phyloP scores from a whole-genome alignment of 2,888 invertebrate genomes.

The Lymantria monacha region DNA sequence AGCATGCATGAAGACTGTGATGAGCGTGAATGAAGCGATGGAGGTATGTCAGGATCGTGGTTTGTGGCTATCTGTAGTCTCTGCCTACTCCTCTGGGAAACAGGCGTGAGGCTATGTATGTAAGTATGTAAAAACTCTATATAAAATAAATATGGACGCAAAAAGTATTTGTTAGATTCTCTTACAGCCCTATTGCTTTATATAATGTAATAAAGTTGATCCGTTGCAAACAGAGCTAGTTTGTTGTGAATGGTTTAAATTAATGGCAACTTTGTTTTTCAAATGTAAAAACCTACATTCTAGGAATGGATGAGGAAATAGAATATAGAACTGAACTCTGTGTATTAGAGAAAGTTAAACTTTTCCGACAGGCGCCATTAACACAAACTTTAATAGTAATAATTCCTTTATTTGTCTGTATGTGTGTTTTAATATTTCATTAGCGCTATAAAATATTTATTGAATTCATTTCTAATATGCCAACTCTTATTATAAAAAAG shows the following conservation, averaged over 20 bases:
- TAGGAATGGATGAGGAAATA: slow-evolving; percentile 2
- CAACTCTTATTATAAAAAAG: too few species aligned
- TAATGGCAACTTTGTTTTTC: slow-evolving; percentile 5
- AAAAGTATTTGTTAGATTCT: background rate
- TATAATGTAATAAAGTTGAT: slow-evolving; percentile 1
- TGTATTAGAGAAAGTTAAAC: background rate
- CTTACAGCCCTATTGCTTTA: background rate
- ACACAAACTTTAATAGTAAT: background rate
- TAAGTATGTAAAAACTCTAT: too few species aligned
- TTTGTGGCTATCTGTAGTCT: too few species aligned
- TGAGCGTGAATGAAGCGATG: too few species aligned
- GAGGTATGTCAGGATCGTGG: too few species aligned
- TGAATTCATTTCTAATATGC: too few species aligned
- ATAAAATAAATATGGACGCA: background rate
- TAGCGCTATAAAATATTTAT: too few species aligned
- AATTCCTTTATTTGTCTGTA: background rate
- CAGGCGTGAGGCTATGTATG: too few species aligned
- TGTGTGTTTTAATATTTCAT: too few species aligned
- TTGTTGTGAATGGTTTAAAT: slow-evolving; percentile 5
- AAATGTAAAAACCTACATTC: slow-evolving; percentile 5
- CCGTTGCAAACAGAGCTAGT: background rate
- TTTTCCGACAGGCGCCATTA: background rate
- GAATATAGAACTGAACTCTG: background rate
- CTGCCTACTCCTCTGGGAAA: too few species aligned
- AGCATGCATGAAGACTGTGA: too few species aligned